A percentile compares a stretch with the other conserved stretches of the same genome.
Conservation (phyloP, 2,113 vertebrate species). For the Solea senegalensis region DNA sequence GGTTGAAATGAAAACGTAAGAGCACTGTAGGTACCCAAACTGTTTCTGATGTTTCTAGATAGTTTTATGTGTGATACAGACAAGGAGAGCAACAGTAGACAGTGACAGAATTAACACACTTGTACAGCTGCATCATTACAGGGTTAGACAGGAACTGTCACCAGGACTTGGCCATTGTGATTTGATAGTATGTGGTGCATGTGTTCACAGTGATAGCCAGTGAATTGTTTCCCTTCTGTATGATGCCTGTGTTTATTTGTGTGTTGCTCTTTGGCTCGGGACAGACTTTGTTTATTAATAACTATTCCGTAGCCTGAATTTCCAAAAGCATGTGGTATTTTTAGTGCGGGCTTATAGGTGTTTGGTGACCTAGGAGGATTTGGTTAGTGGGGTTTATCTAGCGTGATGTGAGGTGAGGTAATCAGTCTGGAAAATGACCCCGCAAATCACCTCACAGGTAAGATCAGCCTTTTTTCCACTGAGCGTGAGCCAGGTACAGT, state of each 20-base stretch:
- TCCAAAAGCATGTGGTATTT: conserved; percentile 50
- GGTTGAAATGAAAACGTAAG: no score
- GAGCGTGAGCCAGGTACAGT: neutral
- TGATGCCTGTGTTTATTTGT: conserved; percentile 53
- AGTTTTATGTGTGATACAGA: neutral
- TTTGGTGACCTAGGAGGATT: conserved; percentile 67
- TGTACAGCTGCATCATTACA: neutral
- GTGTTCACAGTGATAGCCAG: conserved; percentile 5
- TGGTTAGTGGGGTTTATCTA: conserved; percentile 59
- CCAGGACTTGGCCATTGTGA: neutral
- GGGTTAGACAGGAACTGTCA: neutral
- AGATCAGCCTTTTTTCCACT: conserved; percentile 57
- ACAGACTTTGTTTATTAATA: conserved; percentile 57
- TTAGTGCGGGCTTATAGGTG: conserved; percentile 54
- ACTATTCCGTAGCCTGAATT: conserved; percentile 23
- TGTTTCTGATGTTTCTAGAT: neutral
- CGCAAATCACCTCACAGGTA: conserved; percentile 46
- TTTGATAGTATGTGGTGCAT: neutral
- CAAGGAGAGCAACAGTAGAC: no score
- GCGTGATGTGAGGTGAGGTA: conserved; percentile 46
- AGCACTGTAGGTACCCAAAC: neutral
- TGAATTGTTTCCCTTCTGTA: conserved; percentile 44
- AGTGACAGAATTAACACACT: neutral
- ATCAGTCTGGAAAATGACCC: conserved; percentile 62
- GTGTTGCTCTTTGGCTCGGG: conserved; percentile 34